Base-by-base conservation (phyloP, 2,113 vertebrate species). In the Micronisus gabar region DNA sequence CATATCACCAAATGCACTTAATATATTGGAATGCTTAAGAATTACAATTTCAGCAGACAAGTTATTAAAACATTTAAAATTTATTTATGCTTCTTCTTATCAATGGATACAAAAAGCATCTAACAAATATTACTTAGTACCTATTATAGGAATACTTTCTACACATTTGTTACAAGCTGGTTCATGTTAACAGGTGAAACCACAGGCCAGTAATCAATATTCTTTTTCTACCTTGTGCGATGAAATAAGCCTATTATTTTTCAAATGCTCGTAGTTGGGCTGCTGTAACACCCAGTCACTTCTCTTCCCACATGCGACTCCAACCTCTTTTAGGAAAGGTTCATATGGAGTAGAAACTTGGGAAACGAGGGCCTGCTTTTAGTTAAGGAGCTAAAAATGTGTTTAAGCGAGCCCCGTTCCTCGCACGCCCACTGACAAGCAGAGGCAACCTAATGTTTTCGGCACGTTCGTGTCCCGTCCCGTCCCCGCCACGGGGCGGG, bases 361-460 rank as follows among this genome's bases (percentile, higher is more conserved):
- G 41, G 26, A 19, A 55, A 38, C 7, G 13, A n/a, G 43, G 62
- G 23, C 21, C 67, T 11, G 40, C 22, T 2, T 38, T 20, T 7
- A 36, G 22, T 15, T 29, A 34, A 6, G 0, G 48, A 61, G 38
- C 40, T 26, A 7, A 26, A 32, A 5, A 11, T 0, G n/a, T 0
- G 1, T 12, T 15, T 29, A 6, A 18, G 3, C 1, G 6, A 75
- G 36, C 32, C 43, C 2, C 3, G 16, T 3, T 36, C 3, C 6
- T 6, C 18, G 40, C 40, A 2, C 0, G 2, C 15, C 27, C 20
- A 1, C 45, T 6, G 67, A 18, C 52, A 11, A 7, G 48, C 50
- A 3, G 10, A 19, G 23, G 6, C 76, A 12, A 4, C 40, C 50
- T 1, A 0, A 2, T 3, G 4, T 2, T 15, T 5, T 2, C 67